phyloP scores from a whole-genome alignment of 2,888 invertebrate species.

The Mythimna pallens region DNA sequence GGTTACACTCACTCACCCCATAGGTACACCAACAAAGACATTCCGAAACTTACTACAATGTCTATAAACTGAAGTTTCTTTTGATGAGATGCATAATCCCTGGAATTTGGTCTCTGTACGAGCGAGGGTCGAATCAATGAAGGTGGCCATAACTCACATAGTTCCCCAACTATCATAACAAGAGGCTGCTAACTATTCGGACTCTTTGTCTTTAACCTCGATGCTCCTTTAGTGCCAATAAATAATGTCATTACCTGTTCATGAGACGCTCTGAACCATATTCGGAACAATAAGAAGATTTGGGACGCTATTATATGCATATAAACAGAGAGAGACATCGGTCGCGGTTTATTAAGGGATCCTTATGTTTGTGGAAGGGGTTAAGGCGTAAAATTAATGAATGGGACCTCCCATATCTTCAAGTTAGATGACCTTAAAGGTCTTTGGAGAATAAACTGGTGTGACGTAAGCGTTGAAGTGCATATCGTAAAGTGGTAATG shows the following conservation, averaged over 20 bases:
- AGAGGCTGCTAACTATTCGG: conserved; percentile 76
- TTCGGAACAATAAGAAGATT: conserved; percentile 87
- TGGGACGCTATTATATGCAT: conserved; percentile 84
- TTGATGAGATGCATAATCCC: conserved; percentile 64
- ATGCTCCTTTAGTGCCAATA: conserved; percentile 83
- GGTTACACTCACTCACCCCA: conserved; percentile 40
- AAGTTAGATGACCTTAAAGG: conserved; percentile 64
- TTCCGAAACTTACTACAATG: conserved; percentile 57
- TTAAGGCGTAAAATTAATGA: conserved; percentile 66
- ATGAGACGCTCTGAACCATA: conserved; percentile 80
- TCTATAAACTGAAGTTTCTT: conserved; percentile 61
- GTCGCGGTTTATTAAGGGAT: conserved; percentile 80
- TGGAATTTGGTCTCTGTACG: conserved; percentile 57
- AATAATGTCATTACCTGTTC: conserved; percentile 89
- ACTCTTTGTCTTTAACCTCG: conserved; percentile 81
- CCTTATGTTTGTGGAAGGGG: conserved; percentile 68
- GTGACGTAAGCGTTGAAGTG: conserved; percentile 46
- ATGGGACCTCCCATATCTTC: conserved; percentile 62
- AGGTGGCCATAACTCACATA: conserved; percentile 68
- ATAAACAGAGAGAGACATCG: conserved; percentile 82
- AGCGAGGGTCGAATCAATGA: conserved; percentile 67
- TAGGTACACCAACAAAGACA: conserved; percentile 51
- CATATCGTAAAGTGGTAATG: conserved; percentile 46
- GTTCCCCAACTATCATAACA: conserved; percentile 79
- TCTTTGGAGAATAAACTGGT: conserved; percentile 57